Evolutionary conservation across 2,113 vertebrate species (phyloP), one percentile per base, ranked within the genome.

Genomic region (Ardeotis arabs): DNA sequence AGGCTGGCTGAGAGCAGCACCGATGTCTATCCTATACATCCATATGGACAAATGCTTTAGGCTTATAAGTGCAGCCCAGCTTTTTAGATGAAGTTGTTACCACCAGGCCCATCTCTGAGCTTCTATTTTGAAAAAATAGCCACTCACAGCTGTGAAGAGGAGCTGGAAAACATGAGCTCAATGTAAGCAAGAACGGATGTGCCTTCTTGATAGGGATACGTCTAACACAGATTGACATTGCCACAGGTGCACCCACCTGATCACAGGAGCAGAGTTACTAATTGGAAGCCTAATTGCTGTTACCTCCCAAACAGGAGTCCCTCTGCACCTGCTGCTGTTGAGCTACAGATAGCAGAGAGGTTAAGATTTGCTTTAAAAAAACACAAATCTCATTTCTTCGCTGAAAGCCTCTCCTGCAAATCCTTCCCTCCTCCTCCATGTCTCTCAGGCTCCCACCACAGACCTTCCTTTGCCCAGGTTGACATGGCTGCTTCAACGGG

Each of bases 401-500:
- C 15, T 41, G 45, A 66, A 64, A 73, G 22, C 10, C 39, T 67
- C 45, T 37, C 6, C n/a, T 37, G n/a, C 25, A 73, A 28, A 45
- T 25, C 20, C 20, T 29, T 31, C 6, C 23, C 7, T 3, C 50
- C 27, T 39, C 14, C 20, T 37, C 41, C 20, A 19, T 8, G 10
- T 20, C 50, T 53, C 56, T 69, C 15, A 53, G 6, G 6, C 52
- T 84, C 25, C 33, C 16, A 33, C 24, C 13, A 5, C 33, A 37
- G 33, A 27, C 5, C 13, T 24, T 64, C 25, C 16, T 47, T 35
- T 41, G 31, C 24, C 50, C 31, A 53, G 16, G 13, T 29, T 37
- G 33, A 53, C 13, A 7, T 1, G 2, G 14, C 31, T 50, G 41
- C 41, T 25, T 50, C 0, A 1, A 22, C 12, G 11, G 16, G 47